Base-by-base conservation (phyloP, 2,113 vertebrate species). In the Chlorocebus sabaeus region DNA sequence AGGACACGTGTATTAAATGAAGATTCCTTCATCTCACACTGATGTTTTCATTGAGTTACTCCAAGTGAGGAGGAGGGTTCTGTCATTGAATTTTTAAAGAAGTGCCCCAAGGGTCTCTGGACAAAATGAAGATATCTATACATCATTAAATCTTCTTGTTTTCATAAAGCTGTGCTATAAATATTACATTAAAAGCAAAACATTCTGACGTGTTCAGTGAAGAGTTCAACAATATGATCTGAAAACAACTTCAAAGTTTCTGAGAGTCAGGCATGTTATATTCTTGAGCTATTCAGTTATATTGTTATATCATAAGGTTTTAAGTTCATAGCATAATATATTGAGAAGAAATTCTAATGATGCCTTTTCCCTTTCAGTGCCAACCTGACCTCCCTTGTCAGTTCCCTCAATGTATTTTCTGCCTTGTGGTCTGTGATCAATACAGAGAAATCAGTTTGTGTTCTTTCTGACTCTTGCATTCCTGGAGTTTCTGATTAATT, bases 321-420 rank as follows among this genome's bases (percentile, higher is more conserved):
- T 67, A 20, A n/a, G 18, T 76, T 90, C 88, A 81, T 97, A 9
- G 94, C 45, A 17, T 89, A 8, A 85, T 96, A 97, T 92, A 96
- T 85, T 61, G 93, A 80, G n/a, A 68, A 70, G 64, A 72, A 43
- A 50, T 91, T 96, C 48, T 95, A 81, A 70, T 95, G 95, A 91
- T 90, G 48, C 59, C 88, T 92, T 97, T 98, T 22, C 64, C 70
- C 91, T 70, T 83, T 85, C 92, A 76, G 57, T 98, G 97, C 43
- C 86, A 81, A 78, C 87, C 89, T 98, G 98, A 97, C 97, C 97
- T 98, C 97, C 97, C 67, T 61, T 96, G 98, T 93, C 96, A 97
- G 50, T 81, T 92, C 3, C 8, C 25, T 57, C 84, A 8, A 9
- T 94, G 97, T 85, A 64, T 98, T 95, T 97, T 90, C 89, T 97